Evolutionary conservation across 2,797 vertebrate species (phyloP), one percentile per base, ranked within the genome.

Genomic region (Coracias cyanogaster): DNA sequence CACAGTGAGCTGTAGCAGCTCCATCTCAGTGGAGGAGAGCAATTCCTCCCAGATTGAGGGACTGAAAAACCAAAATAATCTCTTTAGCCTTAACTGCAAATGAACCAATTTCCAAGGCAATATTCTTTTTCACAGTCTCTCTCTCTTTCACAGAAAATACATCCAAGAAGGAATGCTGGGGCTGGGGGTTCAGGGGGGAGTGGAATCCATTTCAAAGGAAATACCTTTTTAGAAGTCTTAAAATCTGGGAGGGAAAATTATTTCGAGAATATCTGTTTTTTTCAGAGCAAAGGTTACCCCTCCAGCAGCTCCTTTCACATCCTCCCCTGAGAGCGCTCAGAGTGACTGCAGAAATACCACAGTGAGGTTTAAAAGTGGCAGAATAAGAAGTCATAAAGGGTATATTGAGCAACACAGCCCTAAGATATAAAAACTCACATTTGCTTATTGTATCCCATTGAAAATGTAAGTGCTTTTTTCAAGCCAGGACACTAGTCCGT

Each of bases 41-140:
- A 80, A 69, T 88, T 89, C 43, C 37, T 55, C 26, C 21, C 12
- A 55, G 86, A 92, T 90, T 46, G 24, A 71, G 58, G 41, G 52
- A 86, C 10, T 77, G 77, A 93, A 94, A 86, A 86, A 45, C 67
- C 74, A 90, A 80, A 92, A 89, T 88, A 84, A 94, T 77, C 82
- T 89, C 82, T 94, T 92, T 64, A 93, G 71, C 49, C 64, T 57
- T 64, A 89, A 80, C 88, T 71, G 64, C 73, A 94, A 93, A 95
- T 87, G 81, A 96, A 74, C 57, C 78, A 58, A 92, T 95, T 96
- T 93, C 64, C 61, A 80, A 92, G 45, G 88, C 86, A 92, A 93
- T 95, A 93, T 81, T 90, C 73, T 93, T 77, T 45, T 90, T 64
- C 51, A 85, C 95, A 65, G 45, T 73, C 54, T 86, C 43, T 87